Conservation (phyloP, 2,888 invertebrate genomes). For the Helicoverpa assulta region DNA sequence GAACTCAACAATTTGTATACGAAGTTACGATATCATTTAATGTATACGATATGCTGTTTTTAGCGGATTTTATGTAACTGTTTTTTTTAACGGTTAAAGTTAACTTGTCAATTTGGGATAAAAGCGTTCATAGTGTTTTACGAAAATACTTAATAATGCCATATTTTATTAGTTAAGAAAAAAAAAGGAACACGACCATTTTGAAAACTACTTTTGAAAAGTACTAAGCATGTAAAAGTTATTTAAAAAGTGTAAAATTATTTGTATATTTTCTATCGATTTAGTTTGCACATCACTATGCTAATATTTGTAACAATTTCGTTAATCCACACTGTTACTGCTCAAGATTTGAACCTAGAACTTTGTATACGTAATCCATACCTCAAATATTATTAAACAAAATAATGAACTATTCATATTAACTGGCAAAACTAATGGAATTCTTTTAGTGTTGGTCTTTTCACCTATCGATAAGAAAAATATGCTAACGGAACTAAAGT, state of each 20-base stretch:
- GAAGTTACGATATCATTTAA: constrained; percentile 44
- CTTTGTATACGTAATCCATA: constrained; percentile 92
- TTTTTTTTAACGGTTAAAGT: constrained; percentile 6
- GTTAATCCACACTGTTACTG: constrained; percentile 37
- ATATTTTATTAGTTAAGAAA: no score
- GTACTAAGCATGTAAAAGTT: no score
- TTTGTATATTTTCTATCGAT: background rate
- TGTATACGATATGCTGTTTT: constrained; percentile 34
- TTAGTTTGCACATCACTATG: background rate
- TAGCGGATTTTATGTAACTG: constrained; percentile 16
- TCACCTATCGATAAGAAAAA: constrained; percentile 5
- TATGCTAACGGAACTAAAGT: no score
- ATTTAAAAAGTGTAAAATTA: no score
- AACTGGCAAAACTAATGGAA: constrained; percentile 49
- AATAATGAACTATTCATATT: constrained; percentile 66
- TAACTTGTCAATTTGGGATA: constrained; percentile 38
- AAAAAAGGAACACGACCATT: no score
- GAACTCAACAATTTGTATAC: constrained; percentile 39
- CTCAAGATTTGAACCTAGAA: constrained; percentile 69
- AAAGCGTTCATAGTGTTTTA: background rate
- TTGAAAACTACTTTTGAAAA: no score
- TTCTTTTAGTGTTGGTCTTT: constrained; percentile 43
- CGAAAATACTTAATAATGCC: no score
- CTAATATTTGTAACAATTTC: background rate
- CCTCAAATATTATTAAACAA: constrained; percentile 87